Evolutionary conservation across 2,113 vertebrate genomes (phyloP).

Genomic region (Grammomys dolichurus): DNA sequence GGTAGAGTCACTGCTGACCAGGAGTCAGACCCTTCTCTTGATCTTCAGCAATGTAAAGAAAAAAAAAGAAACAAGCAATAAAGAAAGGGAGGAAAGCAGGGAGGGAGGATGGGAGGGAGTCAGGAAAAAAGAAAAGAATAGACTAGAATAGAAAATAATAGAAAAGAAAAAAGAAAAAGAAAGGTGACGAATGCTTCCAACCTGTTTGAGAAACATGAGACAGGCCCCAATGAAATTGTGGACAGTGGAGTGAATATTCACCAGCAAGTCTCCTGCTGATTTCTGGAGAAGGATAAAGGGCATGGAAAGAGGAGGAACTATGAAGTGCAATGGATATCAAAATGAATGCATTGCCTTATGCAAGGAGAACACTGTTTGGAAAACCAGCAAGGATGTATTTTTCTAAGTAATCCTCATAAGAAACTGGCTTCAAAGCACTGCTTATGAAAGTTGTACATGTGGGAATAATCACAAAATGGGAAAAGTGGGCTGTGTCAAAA

Average conservation of each 20-base stretch:
- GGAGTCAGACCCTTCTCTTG: not conserved
- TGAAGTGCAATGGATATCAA: not conserved
- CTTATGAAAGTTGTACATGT: not conserved
- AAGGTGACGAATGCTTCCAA: not conserved
- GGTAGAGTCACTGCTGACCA: not conserved
- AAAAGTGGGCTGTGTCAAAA: not conserved
- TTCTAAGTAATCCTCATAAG: not conserved
- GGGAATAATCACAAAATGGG: not conserved
- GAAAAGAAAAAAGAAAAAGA: not conserved
- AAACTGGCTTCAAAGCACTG: not conserved
- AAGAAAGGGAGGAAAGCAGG: fast-evolving
- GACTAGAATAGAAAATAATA: not conserved
- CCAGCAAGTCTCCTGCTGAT: not conserved
- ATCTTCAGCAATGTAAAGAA: not conserved
- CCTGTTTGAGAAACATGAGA: not conserved
- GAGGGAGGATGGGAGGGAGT: not conserved
- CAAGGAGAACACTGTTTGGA: not conserved
- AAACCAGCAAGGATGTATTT: not conserved
- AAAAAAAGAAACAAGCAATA: not conserved
- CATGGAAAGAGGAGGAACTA: not conserved
- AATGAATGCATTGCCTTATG: not conserved
- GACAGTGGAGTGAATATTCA: no score
- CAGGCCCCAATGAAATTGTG: not conserved
- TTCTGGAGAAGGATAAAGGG: not conserved
- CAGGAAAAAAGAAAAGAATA: no score